Evolutionary conservation across 2,888 invertebrate genomes (phyloP).

Genomic region (Meta bourneti): DNA sequence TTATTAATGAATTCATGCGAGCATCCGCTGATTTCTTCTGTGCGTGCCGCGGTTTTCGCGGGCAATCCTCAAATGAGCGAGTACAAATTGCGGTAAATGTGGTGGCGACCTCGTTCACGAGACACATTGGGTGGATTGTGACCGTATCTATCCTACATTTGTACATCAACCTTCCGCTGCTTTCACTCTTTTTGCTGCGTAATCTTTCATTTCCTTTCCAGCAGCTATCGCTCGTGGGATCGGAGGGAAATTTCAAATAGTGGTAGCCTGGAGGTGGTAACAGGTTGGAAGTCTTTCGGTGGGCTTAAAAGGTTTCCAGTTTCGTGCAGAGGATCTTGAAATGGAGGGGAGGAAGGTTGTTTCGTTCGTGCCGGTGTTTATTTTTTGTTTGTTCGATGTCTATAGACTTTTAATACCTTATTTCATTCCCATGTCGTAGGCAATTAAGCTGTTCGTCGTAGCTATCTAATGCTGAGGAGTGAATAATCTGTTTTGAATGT

Average conservation of each 20-base stretch:
- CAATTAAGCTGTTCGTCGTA: no score
- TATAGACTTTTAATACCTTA: no score
- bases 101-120: conserved; percentile 35
- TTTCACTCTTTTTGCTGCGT: conserved; percentile 18
- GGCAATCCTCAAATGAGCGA: conserved; percentile 12
- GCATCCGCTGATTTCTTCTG: conserved; percentile 23
- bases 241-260: not conserved
- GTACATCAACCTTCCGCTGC: conserved; percentile 25
- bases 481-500: no score
- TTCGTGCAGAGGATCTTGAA: not conserved
- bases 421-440: no score
- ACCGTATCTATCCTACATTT: conserved; percentile 1
- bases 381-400: no score
- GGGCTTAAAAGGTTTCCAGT: not conserved
- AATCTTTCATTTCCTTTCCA: conserved; percentile 45
- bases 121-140: not conserved
- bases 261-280: no score
- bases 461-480: no score
- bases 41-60: not conserved
- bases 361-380: not conserved
- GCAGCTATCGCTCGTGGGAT: not conserved
- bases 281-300: no score
- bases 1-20: conserved; percentile 6
- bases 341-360: not conserved
- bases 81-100: not conserved